Evolutionary conservation across 2,797 vertebrate species (phyloP).

Genomic region (Sciurus vulgaris): DNA sequence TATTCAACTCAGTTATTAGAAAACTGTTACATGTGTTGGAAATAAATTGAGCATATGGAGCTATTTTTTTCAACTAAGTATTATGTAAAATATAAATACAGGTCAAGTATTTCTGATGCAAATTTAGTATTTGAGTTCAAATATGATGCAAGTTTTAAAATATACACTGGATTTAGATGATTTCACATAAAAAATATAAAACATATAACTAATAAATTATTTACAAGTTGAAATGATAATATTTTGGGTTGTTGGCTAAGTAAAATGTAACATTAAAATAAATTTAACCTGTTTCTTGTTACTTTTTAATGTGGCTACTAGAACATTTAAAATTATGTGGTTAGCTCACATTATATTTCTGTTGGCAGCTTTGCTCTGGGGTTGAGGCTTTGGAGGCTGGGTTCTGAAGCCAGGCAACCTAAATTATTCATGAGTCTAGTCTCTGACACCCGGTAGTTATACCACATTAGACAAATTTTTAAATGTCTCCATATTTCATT

Average conservation of each 20-base stretch:
- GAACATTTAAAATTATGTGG: not conserved
- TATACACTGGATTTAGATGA: conserved; percentile 9
- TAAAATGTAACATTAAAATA: conserved; percentile 21
- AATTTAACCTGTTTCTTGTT: conserved; percentile 21
- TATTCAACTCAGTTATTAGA: conserved; percentile 8
- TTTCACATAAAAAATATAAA: not conserved
- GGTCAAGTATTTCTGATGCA: conserved; percentile 53
- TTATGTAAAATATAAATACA: conserved; percentile 58
- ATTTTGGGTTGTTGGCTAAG: conserved; percentile 19
- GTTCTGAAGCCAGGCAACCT: not conserved
- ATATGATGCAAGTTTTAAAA: conserved; percentile 48
- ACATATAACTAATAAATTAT: not conserved
- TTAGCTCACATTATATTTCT: not conserved
- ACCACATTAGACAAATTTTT: not conserved
- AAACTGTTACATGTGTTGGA: conserved; percentile 55
- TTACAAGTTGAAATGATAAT: conserved; percentile 14
- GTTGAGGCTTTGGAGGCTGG: not conserved
- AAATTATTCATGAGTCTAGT: not conserved
- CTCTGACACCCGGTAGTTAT: not conserved
- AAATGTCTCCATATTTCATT: not conserved
- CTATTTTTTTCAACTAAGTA: conserved; percentile 37
- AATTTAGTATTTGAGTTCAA: conserved; percentile 64
- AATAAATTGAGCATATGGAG: conserved; percentile 39
- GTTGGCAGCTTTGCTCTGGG: not conserved
- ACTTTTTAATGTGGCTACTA: not conserved